A percentile compares a stretch with the other conserved stretches of the same genome.
Evolutionary conservation across 2,888 invertebrate species (phyloP).

Genomic region (Cerceris ruficornis): DNA sequence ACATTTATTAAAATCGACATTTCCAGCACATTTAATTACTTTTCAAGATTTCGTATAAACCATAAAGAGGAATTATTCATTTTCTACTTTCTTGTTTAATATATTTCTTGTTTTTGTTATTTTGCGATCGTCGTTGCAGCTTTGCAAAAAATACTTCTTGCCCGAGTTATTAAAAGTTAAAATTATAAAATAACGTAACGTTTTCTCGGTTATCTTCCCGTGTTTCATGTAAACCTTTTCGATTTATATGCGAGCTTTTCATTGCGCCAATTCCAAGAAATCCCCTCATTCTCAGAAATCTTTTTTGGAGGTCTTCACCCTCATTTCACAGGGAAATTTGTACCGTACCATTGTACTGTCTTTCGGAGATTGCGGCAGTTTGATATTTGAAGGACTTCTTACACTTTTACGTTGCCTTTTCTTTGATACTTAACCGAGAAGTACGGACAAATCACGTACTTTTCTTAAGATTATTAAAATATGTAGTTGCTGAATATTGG

Average conservation of each 20-base stretch:
- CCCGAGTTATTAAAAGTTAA: neutral
- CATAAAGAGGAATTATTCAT: too few relatives aligned
- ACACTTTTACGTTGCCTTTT: neutral
- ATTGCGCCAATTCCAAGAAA: constrained; percentile 43
- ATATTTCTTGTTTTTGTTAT: too few relatives aligned
- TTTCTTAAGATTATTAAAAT: too few relatives aligned
- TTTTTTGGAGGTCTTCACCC: constrained; percentile 23
- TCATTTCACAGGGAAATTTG: constrained; percentile 16
- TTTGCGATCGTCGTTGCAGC: too few relatives aligned
- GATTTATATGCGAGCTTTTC: constrained; percentile 52
- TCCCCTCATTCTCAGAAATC: constrained; percentile 43
- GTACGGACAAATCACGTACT: too few relatives aligned
- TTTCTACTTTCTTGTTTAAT: too few relatives aligned
- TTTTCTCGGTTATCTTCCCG: constrained; percentile 23
- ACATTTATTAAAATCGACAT: too few relatives aligned
- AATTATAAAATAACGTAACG: neutral
- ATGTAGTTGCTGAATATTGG: too few relatives aligned
- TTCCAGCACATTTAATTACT: too few relatives aligned
- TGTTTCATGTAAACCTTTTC: constrained; percentile 33
- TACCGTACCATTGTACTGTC: constrained; percentile 10
- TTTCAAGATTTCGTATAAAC: too few relatives aligned
- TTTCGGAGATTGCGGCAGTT: constrained; percentile 22
- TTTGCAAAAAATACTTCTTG: neutral
- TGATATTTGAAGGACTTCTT: constrained; percentile 26
- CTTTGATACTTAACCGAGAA: too few relatives aligned